Base-by-base conservation (phyloP, 2,113 vertebrate species). In the Oreotrochilus melanogaster region DNA sequence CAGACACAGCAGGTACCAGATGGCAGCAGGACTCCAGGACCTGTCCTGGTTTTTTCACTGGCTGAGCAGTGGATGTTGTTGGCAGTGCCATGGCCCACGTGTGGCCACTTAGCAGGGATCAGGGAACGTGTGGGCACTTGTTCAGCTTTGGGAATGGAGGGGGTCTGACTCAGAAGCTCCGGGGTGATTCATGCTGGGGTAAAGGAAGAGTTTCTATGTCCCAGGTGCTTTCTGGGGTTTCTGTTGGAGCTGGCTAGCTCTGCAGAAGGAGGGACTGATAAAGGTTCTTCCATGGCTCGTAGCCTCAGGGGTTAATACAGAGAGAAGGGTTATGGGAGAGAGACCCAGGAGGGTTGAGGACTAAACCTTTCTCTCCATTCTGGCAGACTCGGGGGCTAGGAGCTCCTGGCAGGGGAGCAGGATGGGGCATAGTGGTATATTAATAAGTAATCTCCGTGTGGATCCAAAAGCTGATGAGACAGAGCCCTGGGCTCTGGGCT, bases 181-280 rank as follows among this genome's bases (percentile, higher is more conserved):
- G 67, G 72, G 67, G 75, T 96, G 95, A 97, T 95, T 97, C 96
- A 96, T 11, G 2, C 88, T 88, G 94, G 88, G 95, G 42, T 88
- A 92, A 76, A 83, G 88, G 50, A 92, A 90, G 65, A 88, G 79
- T 35, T 74, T 89, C 10, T 86, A 37, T 51, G 60, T 80, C 88
- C 83, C 79, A 74, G 67, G 75, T 88, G 51, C 79, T 37, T 90
- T 90, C 67, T 90, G 79, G 79, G 58, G 67, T 58, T 58, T 78
- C 62, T 50, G 16, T 47, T 54, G 31, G 67, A 83, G 42, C 39
- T 64, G 5, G 1, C 30, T 42, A 8, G 50, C 45, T 25, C 72
- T 78, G 12, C 72, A 51, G 82, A 30, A 70, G 51, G 43, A 83
- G 21, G 33, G 33, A n/a, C 4, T 88, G 86, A 83, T 50, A 62